Evolutionary conservation across 35 echinoderm and acorn worm species (phyloP), one percentile per base, ranked within the genome.

Genomic region (Stichopus chloronotus): DNA sequence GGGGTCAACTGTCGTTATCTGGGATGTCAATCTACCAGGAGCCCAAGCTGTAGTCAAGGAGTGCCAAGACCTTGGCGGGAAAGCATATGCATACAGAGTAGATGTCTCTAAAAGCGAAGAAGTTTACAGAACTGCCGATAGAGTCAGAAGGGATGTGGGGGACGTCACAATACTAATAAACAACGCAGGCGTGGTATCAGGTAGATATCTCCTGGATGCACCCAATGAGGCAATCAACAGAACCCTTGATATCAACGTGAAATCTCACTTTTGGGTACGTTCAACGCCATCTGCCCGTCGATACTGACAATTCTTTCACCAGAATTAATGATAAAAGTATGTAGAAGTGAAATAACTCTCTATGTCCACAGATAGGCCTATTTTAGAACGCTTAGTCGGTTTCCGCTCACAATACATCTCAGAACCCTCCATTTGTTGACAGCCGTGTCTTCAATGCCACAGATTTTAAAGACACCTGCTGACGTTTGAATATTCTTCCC

Each of bases 161-260:
- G 97, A 99, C 81, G 95, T 99, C 53, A 93, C 95, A 9, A 96
- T 99, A 43, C 84, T 99, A 55, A 88, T 99, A 4, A 99, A 99
- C 69, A 99, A 99, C 19, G 97, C 97, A 25, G 97, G 97, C 4
- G 92, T 99, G 5, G 95, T 99, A 63, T 77, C 97, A 6, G 97
- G 97, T 9, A 95, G 88, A 53, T 25, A 63, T 25, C 81, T 94
- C 9, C 55, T 96, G 88, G 92, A 96, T 16, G 83, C 78, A 2
- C 60, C 95, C 4, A 92, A 96, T 91, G 43, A 76, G 10, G 13
- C 94, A n/a, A 91, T 96, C 6, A 61, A 93, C 52, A 93, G 63
- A 12, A 93, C 92, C 4, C 90, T 96, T 43, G 92, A 96, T 84
- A 84, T 96, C 60, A 96, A 96, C 52, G 72, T 79, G 6, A 94